Conservation (phyloP, 2,113 vertebrate genomes). For the Hippocampus zosterae region DNA sequence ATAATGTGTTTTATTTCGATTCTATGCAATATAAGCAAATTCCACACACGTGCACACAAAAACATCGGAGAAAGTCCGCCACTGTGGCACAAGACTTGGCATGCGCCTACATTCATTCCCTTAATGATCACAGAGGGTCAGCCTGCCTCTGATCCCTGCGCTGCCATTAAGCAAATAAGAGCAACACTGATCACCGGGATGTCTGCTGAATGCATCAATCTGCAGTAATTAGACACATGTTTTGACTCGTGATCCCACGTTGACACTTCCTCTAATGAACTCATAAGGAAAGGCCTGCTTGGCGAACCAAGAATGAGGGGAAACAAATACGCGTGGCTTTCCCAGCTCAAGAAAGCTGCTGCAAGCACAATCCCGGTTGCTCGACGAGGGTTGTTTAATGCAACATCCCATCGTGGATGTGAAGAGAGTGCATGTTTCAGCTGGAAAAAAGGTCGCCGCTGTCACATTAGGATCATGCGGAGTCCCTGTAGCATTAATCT, state of each 20-base stretch:
- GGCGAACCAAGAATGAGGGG: constrained; percentile 60
- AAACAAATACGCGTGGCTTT: constrained; percentile 53
- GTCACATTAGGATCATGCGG: constrained; percentile 54
- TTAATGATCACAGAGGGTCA: constrained; percentile 70
- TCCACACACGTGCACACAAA: background rate
- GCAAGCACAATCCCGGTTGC: constrained; percentile 25
- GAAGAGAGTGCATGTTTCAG: constrained; percentile 12
- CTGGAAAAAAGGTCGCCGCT: constrained; percentile 60
- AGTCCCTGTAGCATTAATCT: constrained; percentile 54
- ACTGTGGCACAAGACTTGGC: constrained; percentile 35
- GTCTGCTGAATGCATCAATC: constrained; percentile 66
- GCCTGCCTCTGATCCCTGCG: constrained; percentile 60
- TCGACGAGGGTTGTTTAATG: constrained; percentile 26
- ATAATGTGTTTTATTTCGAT: constrained; percentile 30
- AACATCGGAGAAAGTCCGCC: constrained; percentile 25
- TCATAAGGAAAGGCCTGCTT: constrained; percentile 59
- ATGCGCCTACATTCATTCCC: constrained; percentile 56
- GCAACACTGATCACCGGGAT: constrained; percentile 70
- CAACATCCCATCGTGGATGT: constrained; percentile 15
- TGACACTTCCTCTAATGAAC: constrained; percentile 60
- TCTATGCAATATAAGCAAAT: constrained; percentile 39
- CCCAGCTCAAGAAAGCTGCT: constrained; percentile 46
- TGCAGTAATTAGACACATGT: constrained; percentile 62
- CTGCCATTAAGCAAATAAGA: constrained; percentile 70
- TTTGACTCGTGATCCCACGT: constrained; percentile 48